These are phyloP conservation scores for Hydrotaea cyrtoneurina DNA, from an alignment of 2,888 invertebrate genomes.

Conservation along the genomic window DNA sequence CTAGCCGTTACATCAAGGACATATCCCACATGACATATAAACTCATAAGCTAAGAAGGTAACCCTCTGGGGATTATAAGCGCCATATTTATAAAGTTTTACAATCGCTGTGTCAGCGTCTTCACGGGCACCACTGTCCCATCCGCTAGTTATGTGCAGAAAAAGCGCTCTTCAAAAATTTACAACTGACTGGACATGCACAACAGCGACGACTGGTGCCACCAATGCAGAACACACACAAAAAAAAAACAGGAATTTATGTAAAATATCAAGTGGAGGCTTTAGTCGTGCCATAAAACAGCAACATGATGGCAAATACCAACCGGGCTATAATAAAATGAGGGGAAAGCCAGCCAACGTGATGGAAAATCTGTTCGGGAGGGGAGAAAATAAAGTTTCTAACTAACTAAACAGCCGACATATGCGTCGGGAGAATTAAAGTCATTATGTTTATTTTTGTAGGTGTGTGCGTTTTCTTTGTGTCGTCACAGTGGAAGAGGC, in stretches of 20 bases:
- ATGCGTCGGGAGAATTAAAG: slow-evolving; percentile 31
- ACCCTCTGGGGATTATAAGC: not conserved
- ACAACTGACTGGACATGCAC: slow-evolving; percentile 7
- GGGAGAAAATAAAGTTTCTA: slow-evolving; percentile 1
- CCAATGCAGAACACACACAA: not conserved
- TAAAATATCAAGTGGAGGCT: not conserved
- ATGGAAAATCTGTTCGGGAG: not conserved
- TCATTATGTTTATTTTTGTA: slow-evolving; percentile 25
- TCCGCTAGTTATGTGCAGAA: not conserved
- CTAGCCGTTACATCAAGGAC: not conserved
- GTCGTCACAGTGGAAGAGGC: not conserved
- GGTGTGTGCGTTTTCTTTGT: not conserved
- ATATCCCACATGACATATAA: not conserved
- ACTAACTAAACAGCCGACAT: slow-evolving; percentile 22
- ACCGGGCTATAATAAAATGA: not conserved
- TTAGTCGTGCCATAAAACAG: not conserved
- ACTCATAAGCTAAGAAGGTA: not conserved
- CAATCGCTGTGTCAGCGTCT: not conserved
- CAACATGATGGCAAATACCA: not conserved
- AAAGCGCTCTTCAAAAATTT: slow-evolving; percentile 2
- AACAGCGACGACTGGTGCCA: not conserved
- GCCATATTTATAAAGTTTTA: not conserved
- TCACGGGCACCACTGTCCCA: not conserved
- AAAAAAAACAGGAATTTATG: not conserved
- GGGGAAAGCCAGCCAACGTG: not conserved